Conservation (phyloP, 1,140 invertebrate species). For the Acyrthosiphon pisum region DNA sequence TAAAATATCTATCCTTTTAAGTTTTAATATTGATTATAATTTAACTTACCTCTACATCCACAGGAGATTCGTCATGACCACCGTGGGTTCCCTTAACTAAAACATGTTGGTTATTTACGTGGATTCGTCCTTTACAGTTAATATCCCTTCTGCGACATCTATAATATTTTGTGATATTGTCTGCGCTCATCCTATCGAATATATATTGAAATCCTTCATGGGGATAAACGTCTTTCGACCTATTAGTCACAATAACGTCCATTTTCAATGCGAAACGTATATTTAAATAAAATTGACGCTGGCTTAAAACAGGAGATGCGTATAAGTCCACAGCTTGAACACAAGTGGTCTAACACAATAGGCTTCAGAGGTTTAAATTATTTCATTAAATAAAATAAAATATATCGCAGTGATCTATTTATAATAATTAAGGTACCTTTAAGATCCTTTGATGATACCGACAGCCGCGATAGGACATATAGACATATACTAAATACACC, state of each 20-base stretch:
- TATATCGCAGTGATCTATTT: no score
- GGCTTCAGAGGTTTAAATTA: no score
- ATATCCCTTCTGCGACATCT: conserved; percentile 1
- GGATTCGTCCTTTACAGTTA: not conserved
- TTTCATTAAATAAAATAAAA: no score
- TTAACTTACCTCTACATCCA: not conserved
- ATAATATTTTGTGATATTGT: not conserved
- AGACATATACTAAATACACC: no score
- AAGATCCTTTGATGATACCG: no score
- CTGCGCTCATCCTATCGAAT: not conserved
- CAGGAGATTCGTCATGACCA: conserved; percentile 4
- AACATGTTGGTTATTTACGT: not conserved
- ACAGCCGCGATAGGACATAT: no score
- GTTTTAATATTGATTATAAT: not conserved
- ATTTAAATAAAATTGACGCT: no score
- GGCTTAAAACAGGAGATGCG: no score
- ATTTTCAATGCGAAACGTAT: not conserved
- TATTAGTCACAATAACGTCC: not conserved
- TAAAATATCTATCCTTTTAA: not conserved
- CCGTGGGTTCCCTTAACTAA: not conserved
- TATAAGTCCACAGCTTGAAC: no score
- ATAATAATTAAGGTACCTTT: no score
- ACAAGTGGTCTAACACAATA: no score
- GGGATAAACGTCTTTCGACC: not conserved
- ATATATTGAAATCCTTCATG: conserved; percentile 26